A percentile compares a stretch with the other conserved stretches of the same genome.
phyloP scores from a whole-genome alignment of 2,888 invertebrate species.

The Agrypnus murinus region DNA sequence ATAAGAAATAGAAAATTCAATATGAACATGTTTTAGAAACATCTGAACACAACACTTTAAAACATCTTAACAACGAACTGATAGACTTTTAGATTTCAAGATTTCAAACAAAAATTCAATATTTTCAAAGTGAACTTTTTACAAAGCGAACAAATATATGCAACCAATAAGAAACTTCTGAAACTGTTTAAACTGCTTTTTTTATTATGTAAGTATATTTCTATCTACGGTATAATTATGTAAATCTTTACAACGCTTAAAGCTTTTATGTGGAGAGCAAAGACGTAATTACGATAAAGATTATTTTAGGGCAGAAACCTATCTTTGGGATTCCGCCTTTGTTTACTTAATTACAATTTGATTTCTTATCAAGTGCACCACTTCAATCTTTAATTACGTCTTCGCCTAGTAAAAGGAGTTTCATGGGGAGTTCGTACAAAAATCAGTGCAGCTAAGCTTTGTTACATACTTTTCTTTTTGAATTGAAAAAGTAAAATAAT shows the following conservation, averaged over 20 bases:
- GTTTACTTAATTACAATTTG: no score
- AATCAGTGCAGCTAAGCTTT: constrained; percentile 32
- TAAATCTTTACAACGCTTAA: constrained; percentile 15
- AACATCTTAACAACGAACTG: constrained; percentile 9
- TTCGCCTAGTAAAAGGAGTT: no score
- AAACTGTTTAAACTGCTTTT: neutral
- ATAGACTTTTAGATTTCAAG: constrained; percentile 3
- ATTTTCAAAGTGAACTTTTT: neutral
- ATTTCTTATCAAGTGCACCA: no score
- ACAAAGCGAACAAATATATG: neutral
- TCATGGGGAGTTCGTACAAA: constrained; percentile 18
- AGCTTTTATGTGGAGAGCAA: constrained; percentile 2
- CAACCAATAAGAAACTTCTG: neutral
- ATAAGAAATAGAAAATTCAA: neutral
- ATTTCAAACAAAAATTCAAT: neutral
- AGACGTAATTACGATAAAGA: neutral
- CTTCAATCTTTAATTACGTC: no score
- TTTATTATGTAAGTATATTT: constrained; percentile 1
- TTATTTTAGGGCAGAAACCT: neutral
- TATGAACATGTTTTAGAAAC: constrained; percentile 17
- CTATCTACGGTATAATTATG: neutral
- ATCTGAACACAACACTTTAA: neutral
- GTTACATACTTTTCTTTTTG: constrained; percentile 1
- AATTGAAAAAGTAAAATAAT: no score
- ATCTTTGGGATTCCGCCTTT: neutral